A percentile compares a stretch with the other conserved stretches of the same genome.
These are phyloP conservation scores for Eretmodus cyanostictus DNA, from an alignment of 2,113 vertebrate genomes.

Conservation along the genomic window DNA sequence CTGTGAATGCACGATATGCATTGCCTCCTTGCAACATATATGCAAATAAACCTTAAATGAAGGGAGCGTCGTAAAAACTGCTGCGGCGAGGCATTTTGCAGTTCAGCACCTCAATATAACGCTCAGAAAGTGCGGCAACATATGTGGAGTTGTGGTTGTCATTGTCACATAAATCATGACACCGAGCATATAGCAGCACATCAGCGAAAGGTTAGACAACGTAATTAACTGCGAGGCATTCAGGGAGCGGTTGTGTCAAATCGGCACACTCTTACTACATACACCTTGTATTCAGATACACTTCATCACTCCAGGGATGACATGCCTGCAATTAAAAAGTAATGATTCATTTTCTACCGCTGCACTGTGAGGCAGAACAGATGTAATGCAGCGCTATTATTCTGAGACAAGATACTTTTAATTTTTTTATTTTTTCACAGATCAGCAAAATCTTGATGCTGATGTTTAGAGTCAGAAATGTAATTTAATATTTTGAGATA, in stretches of 20 bases:
- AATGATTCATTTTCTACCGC: slow-evolving; percentile 35
- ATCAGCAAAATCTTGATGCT: neutral
- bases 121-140: neutral
- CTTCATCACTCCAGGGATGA: slow-evolving; percentile 47
- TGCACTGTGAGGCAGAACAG: neutral
- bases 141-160: slow-evolving; percentile 6
- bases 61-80: neutral
- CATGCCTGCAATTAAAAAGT: slow-evolving; percentile 56
- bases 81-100: neutral
- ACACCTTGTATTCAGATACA: slow-evolving; percentile 43
- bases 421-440: neutral
- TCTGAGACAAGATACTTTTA: neutral
- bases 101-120: slow-evolving; percentile 11
- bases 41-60: slow-evolving; percentile 6
- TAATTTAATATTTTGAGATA: neutral
- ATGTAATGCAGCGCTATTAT: neutral
- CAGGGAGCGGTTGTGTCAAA: slow-evolving; percentile 42
- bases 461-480: neutral
- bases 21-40: neutral
- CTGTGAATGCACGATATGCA: neutral
- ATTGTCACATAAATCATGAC: slow-evolving; percentile 38
- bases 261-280: slow-evolving; percentile 35
- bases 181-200: slow-evolving; percentile 25
- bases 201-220: slow-evolving; percentile 45
- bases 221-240: slow-evolving; percentile 54